phyloP scores from a whole-genome alignment of 2,888 invertebrate genomes.

The Artemia sinica region DNA sequence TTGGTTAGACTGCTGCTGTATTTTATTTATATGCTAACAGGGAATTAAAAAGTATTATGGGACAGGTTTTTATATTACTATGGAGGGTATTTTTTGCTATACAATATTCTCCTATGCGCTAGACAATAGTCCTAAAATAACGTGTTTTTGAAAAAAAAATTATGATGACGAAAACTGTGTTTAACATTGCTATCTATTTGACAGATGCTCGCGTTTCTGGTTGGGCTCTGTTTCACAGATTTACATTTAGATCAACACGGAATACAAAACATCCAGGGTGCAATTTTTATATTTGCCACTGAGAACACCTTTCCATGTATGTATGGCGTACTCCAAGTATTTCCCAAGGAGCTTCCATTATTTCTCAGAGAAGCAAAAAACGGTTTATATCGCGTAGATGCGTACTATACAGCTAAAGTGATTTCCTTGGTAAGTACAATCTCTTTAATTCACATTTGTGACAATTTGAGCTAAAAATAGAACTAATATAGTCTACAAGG shows the following conservation, averaged over 20 bases:
- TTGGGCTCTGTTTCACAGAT: constrained; percentile 68
- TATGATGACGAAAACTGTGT: no score
- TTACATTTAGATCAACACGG: constrained; percentile 55
- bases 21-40: no score
- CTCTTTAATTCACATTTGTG: not conserved
- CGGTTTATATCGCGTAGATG: constrained; percentile 57
- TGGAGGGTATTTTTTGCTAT: no score
- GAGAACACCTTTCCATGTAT: constrained; percentile 81
- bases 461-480: no score
- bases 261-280: constrained; percentile 71
- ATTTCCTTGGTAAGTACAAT: constrained; percentile 50
- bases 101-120: no score
- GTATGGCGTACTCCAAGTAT: constrained; percentile 69
- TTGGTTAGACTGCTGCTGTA: no score
- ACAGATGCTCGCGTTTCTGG: constrained; percentile 43
- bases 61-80: no score
- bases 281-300: constrained; percentile 65
- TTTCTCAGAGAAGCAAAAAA: constrained; percentile 63
- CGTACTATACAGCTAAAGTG: constrained; percentile 63
- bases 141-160: no score
- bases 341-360: constrained; percentile 60
- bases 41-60: no score
- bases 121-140: no score
- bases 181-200: not conserved
- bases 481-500: no score